Percentiles rank a stretch among this genome's conserved stretches.
These are phyloP conservation scores for Chironomus riparius DNA, from an alignment of 2,888 invertebrate species.

Conservation along the genomic window DNA sequence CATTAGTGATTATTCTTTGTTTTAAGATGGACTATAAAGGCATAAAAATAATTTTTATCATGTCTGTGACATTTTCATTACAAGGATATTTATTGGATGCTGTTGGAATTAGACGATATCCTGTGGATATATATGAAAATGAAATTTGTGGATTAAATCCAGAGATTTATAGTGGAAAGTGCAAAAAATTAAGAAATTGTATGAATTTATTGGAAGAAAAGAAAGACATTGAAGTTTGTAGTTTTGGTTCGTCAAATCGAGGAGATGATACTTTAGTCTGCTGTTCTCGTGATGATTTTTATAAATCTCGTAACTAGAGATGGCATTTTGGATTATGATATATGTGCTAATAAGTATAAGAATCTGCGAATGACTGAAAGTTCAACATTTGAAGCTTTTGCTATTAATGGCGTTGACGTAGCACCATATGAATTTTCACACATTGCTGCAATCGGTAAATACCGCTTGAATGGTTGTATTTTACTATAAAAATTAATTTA, in stretches of 20 bases:
- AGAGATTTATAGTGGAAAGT: slow-evolving; percentile 1
- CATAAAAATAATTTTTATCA: neutral
- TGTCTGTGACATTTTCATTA: neutral
- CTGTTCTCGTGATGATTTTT: slow-evolving; percentile 18
- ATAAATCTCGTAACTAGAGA: neutral
- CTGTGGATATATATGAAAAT: neutral
- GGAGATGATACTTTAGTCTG: slow-evolving; percentile 8
- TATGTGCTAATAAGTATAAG: neutral
- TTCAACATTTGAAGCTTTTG: neutral
- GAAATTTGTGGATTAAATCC: slow-evolving; percentile 2
- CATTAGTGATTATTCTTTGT: neutral
- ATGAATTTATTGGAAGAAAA: slow-evolving; percentile 8
- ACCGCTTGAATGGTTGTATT: too few species aligned
- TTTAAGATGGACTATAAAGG: neutral
- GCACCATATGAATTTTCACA: slow-evolving; percentile 2
- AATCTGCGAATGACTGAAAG: neutral
- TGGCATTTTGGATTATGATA: slow-evolving; percentile 4
- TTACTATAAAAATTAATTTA: too few species aligned
- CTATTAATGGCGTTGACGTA: slow-evolving; percentile 3
- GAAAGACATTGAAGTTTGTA: slow-evolving; percentile 5
- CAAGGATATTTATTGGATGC: neutral
- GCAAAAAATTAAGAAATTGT: neutral
- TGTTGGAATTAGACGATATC: neutral
- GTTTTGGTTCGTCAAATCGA: neutral
- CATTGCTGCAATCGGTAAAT: slow-evolving; percentile 32